A percentile compares a stretch with the other conserved stretches of the same genome.
Conservation (phyloP, 2,113 vertebrate species). For the Equus przewalskii region DNA sequence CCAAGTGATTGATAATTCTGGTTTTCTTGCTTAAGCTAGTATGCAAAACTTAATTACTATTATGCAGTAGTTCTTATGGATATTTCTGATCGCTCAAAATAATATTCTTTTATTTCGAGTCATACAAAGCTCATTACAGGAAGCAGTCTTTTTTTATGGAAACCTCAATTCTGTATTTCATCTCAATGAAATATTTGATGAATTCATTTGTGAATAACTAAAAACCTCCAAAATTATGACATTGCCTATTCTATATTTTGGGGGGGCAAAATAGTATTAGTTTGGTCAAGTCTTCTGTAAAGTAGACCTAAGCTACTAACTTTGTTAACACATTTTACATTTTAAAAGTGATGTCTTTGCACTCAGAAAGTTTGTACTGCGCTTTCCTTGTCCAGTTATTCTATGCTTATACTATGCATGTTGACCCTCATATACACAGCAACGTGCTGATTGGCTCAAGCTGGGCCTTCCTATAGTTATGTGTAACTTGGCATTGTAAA, state of each 20-base stretch:
- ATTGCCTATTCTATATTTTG: neutral
- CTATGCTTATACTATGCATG: neutral
- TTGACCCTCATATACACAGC: neutral
- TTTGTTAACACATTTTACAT: conserved; percentile 37
- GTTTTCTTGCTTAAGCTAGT: neutral
- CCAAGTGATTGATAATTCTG: neutral
- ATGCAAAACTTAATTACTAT: neutral
- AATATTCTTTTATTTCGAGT: conserved; percentile 3
- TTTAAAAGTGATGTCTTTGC: conserved; percentile 11
- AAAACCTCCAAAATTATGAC: conserved; percentile 28
- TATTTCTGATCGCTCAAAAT: neutral
- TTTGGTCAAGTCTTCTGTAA: conserved; percentile 1
- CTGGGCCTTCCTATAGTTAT: neutral
- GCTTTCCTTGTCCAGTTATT: conserved; percentile 25
- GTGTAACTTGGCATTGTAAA: neutral
- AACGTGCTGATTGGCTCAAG: neutral
- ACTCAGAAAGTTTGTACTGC: conserved; percentile 14
- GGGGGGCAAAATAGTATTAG: neutral
- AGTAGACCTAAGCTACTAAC: neutral
- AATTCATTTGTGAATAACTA: neutral
- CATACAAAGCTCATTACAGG: neutral
- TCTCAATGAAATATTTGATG: neutral
- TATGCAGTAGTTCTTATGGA: neutral
- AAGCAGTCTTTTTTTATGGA: neutral
- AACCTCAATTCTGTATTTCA: neutral